Base-by-base conservation (phyloP, 1,140 invertebrate species). In the Phortica variegata region DNA sequence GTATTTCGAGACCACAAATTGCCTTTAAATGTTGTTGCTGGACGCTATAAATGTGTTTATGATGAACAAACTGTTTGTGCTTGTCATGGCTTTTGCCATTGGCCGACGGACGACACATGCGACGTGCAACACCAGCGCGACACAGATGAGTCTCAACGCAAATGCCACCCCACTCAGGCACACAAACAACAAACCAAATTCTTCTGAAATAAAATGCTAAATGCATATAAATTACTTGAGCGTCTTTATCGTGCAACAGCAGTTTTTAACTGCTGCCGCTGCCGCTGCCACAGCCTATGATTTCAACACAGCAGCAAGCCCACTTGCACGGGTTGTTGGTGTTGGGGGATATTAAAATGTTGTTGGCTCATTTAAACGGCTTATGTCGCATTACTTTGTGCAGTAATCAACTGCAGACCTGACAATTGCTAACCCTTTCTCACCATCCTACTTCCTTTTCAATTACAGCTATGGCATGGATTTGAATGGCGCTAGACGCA, bases 381-480 rank as follows among this genome's bases (percentile, higher is more conserved):
- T 40, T 47, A 37, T 26, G 33, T 3, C 32, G 29, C 49, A 52
- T 52, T 52, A 45, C 38, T 41, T 40, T 52, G 41, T 29, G 34
- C 48, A 53, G 54, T 60, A 60, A 60, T 60, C 58, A 59, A 52
- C 58, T 59, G 58, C 52, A 45, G 40, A 47, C 56, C 43, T 42
- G 46, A 50, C 38, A 45, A 37, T 31, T 43, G 37, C 36, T 41
- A 20, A 43, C 12, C 3, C 10, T 15, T 33, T 26, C 39, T 45
- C 2, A 23, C 13, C 9, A 29, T 29, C 33, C 9, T 1, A 34
- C 17, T 54, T 39, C 26, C 43, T 54, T 36, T 47, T 21, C 63
- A 49, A 55, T 85, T 83, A 15, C 82, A 93, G 91, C 60, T 94
- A 93, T 71, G 90, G 89, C 49, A 89, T 94, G 85, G 90, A 93